Evolutionary conservation across 2,888 invertebrate genomes (phyloP).

Genomic region (Nebria brevicollis): DNA sequence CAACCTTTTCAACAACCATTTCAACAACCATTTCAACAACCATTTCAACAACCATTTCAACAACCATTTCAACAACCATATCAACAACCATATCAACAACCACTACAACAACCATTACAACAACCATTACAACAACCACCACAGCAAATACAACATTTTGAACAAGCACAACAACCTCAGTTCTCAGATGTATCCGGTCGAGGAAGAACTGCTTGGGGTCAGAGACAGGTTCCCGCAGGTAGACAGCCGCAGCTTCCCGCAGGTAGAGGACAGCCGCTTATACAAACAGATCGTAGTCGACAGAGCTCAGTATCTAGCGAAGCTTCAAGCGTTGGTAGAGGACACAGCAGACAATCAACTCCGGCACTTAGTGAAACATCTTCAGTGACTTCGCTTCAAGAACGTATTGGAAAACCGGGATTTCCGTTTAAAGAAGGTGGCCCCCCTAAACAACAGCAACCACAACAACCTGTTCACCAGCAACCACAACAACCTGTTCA

Average conservation of each 20-base stretch:
- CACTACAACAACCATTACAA: background rate
- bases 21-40: constrained; percentile 19
- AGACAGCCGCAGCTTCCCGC: background rate
- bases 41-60: background rate
- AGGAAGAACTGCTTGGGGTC: background rate
- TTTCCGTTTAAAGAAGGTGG: background rate
- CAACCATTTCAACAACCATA: too few species aligned
- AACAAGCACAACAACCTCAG: background rate
- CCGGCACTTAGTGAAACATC: background rate
- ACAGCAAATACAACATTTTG: background rate
- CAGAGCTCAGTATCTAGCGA: background rate
- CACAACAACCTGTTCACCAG: constrained; percentile 20
- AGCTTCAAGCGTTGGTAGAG: constrained; percentile 55
- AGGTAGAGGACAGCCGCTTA: constrained; percentile 7
- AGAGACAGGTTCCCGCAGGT: background rate
- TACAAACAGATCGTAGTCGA: background rate
- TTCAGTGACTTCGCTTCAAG: background rate
- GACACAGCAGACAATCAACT: constrained; percentile 53
- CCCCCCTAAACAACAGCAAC: constrained; percentile 3
- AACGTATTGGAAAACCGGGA: background rate
- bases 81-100: background rate
- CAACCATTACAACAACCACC: constrained; percentile 9
- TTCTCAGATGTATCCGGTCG: constrained; percentile 7
- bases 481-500: constrained; percentile 34
- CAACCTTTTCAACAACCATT: background rate